Conservation (phyloP, 1,140 invertebrate genomes). For the Colletes gigas region DNA sequence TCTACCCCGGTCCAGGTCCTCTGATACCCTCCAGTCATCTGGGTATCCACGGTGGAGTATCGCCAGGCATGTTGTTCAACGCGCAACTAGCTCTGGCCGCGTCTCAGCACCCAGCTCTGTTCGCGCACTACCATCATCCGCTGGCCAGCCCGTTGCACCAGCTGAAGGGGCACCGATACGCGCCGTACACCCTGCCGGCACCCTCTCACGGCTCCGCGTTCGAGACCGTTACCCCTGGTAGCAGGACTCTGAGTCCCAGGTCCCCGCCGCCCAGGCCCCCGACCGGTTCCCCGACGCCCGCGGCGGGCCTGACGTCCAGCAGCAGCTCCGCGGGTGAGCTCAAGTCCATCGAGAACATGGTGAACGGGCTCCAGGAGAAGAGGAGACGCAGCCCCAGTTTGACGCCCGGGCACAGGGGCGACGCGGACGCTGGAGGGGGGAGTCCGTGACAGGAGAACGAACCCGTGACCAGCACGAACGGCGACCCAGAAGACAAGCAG, state of each 20-base stretch:
- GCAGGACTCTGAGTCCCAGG: slow-evolving; percentile 84
- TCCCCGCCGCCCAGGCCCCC: slow-evolving; percentile 84
- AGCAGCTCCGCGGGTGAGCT: slow-evolving; percentile 86
- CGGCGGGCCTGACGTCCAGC: slow-evolving; percentile 73
- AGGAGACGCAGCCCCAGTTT: slow-evolving; percentile 72
- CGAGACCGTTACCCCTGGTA: slow-evolving; percentile 90
- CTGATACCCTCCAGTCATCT: slow-evolving; percentile 86
- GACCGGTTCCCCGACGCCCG: slow-evolving; percentile 83
- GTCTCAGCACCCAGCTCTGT: slow-evolving; percentile 88
- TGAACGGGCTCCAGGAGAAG: slow-evolving; percentile 94
- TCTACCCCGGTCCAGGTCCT: slow-evolving; percentile 87
- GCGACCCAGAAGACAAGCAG: slow-evolving; percentile 64
- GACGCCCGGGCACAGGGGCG: slow-evolving; percentile 72
- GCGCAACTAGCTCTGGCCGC: slow-evolving; percentile 89
- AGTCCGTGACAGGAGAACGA: slow-evolving; percentile 81
- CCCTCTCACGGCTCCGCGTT: slow-evolving; percentile 88
- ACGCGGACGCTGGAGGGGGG: slow-evolving; percentile 73
- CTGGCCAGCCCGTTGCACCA: slow-evolving; percentile 80
- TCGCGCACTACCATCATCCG: slow-evolving; percentile 85
- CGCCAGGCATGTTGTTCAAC: slow-evolving; percentile 90
- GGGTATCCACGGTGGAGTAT: slow-evolving; percentile 84
- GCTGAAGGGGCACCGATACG: slow-evolving; percentile 87
- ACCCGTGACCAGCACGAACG: slow-evolving; percentile 74
- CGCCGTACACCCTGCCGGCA: slow-evolving; percentile 90
- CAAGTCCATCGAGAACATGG: slow-evolving; percentile 98